Percentiles rank a stretch among this genome's conserved stretches.
Conservation (phyloP, 2,888 invertebrate species). For the Keiferia lycopersicella region DNA sequence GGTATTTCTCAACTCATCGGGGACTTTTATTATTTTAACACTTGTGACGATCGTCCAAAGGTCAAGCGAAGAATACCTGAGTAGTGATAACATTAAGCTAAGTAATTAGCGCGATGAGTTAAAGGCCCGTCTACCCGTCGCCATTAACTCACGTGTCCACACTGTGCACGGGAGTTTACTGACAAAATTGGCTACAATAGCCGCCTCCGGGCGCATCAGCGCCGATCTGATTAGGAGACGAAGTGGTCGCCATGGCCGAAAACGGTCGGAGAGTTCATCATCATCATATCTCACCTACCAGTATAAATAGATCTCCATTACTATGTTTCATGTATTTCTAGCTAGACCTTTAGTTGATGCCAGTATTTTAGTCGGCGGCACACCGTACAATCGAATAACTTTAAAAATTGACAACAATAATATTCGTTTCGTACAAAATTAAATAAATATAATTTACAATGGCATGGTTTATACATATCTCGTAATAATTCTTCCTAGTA, state of each 20-base stretch:
- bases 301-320: too few relatives aligned
- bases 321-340: not conserved
- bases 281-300: not conserved
- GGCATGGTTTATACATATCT: not conserved
- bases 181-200: too few relatives aligned
- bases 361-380: slow-evolving; percentile 6
- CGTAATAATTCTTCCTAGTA: too few relatives aligned
- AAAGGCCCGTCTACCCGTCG: too few relatives aligned
- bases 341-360: not conserved
- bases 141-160: too few relatives aligned
- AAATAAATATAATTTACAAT: slow-evolving; percentile 16
- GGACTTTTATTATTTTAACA: too few relatives aligned
- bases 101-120: too few relatives aligned
- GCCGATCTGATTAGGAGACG: too few relatives aligned
- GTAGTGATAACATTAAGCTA: too few relatives aligned
- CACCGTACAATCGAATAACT: slow-evolving; percentile 32
- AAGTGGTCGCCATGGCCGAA: not conserved
- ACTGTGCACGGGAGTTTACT: too few relatives aligned
- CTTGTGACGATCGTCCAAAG: not conserved
- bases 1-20: too few relatives aligned
- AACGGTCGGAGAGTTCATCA: not conserved
- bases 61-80: not conserved
- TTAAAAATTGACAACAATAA: slow-evolving; percentile 38
- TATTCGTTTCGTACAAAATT: slow-evolving; percentile 1
- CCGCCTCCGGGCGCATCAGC: too few relatives aligned